Percentiles rank a stretch among this genome's conserved stretches.
These are phyloP conservation scores for Drosophila planitibia DNA, from an alignment of 2,888 invertebrate genomes.

Conservation along the genomic window DNA sequence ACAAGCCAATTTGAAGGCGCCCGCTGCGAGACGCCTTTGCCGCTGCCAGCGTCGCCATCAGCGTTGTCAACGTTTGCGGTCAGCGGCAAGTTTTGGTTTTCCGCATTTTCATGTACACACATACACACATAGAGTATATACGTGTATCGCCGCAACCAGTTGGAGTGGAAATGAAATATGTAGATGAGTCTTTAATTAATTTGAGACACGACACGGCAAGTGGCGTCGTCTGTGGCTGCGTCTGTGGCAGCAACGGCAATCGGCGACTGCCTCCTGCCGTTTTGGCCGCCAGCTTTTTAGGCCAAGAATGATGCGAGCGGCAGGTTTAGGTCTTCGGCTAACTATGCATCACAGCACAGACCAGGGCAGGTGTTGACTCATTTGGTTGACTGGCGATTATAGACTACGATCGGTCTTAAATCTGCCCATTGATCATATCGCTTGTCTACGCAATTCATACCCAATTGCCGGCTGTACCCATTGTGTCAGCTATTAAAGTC, in stretches of 20 bases:
- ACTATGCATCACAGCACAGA: background rate
- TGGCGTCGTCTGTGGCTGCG: conserved; percentile 72
- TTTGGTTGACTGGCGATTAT: conserved; percentile 65
- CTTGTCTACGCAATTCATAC: conserved; percentile 3
- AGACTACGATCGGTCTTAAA: conserved; percentile 50
- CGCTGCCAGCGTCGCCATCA: conserved; percentile 27
- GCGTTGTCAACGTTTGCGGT: conserved; percentile 61
- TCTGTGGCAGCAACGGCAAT: conserved; percentile 19
- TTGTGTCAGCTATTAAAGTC: conserved; percentile 22
- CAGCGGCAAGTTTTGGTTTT: conserved; percentile 65
- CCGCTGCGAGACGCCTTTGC: conserved; percentile 47
- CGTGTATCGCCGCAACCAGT: conserved; percentile 64
- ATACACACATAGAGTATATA: background rate
- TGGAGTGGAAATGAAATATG: conserved; percentile 81
- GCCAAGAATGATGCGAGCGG: conserved; percentile 54
- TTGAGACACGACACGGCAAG: conserved; percentile 82
- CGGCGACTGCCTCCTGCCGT: conserved; percentile 66
- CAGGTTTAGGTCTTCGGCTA: conserved; percentile 37
- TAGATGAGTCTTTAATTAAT: conserved; percentile 81
- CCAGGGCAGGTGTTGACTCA: conserved; percentile 76
- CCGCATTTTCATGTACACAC: conserved; percentile 68
- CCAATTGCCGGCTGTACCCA: conserved; percentile 16
- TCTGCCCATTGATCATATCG: conserved; percentile 69
- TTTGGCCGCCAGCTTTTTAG: conserved; percentile 60
- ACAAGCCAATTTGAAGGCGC: conserved; percentile 76